These are phyloP conservation scores for Drosophila triauraria DNA, from an alignment of 1,140 invertebrate genomes.

Conservation along the genomic window DNA sequence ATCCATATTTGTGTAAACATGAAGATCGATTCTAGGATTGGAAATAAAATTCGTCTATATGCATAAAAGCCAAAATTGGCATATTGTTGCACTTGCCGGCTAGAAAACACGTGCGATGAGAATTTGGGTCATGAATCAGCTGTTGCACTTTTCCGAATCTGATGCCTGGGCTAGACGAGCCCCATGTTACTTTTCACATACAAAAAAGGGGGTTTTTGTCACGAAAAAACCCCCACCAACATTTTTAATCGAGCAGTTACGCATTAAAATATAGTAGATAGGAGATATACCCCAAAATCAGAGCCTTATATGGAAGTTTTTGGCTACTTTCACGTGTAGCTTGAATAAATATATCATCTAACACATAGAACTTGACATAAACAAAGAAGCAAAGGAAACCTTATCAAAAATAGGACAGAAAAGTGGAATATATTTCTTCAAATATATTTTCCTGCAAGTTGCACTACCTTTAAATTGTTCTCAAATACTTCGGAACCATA, in stretches of 20 bases:
- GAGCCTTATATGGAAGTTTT: not conserved
- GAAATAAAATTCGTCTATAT: too few relatives aligned
- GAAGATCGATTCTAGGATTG: too few relatives aligned
- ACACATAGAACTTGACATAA: not conserved
- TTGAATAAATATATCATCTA: not conserved
- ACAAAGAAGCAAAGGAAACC: not conserved
- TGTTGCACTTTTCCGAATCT: slow-evolving; percentile 20
- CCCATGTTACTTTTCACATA: not conserved
- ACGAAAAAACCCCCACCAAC: not conserved
- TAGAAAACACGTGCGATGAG: slow-evolving; percentile 33
- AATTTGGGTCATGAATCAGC: slow-evolving; percentile 61
- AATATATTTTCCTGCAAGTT: too few relatives aligned
- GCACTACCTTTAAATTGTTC: too few relatives aligned
- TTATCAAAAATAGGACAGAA: too few relatives aligned
- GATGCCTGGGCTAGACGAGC: not conserved
- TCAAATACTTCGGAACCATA: not conserved
- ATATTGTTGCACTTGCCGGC: slow-evolving; percentile 16
- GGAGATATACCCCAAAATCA: not conserved
- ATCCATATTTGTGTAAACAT: not conserved
- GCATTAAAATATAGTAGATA: not conserved
- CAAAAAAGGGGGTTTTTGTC: not conserved
- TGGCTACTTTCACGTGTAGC: not conserved
- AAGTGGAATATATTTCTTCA: too few relatives aligned
- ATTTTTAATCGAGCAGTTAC: not conserved
- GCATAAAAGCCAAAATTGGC: too few relatives aligned